A percentile compares a stretch with the other conserved stretches of the same genome.
Evolutionary conservation across 2,113 vertebrate species (phyloP).

Genomic region (Cynoglossus semilaevis): DNA sequence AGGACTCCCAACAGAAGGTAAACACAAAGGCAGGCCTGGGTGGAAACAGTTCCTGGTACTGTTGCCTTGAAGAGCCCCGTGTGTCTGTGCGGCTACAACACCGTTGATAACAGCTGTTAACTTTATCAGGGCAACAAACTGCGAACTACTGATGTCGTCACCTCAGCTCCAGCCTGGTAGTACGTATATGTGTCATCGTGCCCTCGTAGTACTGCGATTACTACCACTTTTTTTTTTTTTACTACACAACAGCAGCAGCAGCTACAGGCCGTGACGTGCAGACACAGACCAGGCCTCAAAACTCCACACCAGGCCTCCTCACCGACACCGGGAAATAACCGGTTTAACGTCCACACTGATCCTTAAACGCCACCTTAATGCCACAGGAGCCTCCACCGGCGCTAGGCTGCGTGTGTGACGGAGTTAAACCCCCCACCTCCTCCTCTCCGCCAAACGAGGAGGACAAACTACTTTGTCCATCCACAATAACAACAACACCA

Average conservation of each 20-base stretch:
- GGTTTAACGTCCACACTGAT: constrained; percentile 27
- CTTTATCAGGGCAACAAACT: constrained; percentile 28
- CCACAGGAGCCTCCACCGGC: not conserved
- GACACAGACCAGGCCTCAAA: constrained; percentile 66
- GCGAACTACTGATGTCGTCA: constrained; percentile 60
- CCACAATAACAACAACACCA: not conserved
- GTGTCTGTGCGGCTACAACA: too few relatives aligned
- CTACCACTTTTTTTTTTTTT: constrained; percentile 67
- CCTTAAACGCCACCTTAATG: constrained; percentile 35
- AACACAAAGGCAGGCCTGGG: too few relatives aligned
- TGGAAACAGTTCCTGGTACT: too few relatives aligned
- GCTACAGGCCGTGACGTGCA: constrained; percentile 59
- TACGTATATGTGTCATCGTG: constrained; percentile 62
- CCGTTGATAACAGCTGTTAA: constrained; percentile 44
- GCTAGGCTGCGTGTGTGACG: constrained; percentile 1
- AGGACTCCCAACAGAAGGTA: too few relatives aligned
- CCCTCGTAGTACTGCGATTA: constrained; percentile 73
- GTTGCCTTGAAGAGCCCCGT: too few relatives aligned
- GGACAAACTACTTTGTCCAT: constrained; percentile 32
- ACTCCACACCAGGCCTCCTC: constrained; percentile 67
- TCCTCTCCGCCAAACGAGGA: too few relatives aligned
- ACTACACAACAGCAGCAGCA: constrained; percentile 61
- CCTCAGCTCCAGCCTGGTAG: constrained; percentile 60
- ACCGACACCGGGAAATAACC: constrained; percentile 34
- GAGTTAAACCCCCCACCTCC: not conserved